Conservation (phyloP, 2,113 vertebrate species). For the Sylvilagus bachmani region DNA sequence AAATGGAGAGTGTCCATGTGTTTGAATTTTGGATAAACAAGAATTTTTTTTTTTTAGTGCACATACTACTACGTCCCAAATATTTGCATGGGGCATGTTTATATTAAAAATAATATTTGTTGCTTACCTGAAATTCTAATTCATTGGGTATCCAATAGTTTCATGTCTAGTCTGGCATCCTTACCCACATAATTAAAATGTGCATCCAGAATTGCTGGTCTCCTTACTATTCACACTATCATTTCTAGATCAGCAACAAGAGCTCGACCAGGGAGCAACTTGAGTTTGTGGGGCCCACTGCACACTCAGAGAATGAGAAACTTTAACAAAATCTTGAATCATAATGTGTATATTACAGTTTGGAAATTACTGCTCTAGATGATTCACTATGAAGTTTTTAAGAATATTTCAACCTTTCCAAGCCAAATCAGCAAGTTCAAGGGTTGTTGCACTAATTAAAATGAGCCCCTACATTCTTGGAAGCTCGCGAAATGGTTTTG, state of each 20-base stretch:
- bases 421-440: slow-evolving; percentile 38
- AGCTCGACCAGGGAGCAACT: not conserved
- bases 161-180: not conserved
- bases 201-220: not conserved
- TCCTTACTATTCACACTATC: not conserved
- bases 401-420: not conserved
- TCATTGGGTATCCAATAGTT: not conserved
- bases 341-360: not conserved
- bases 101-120: not conserved
- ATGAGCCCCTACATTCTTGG: not conserved
- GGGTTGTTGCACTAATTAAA: slow-evolving; percentile 32
- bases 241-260: not conserved
- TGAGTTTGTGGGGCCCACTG: not conserved
- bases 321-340: slow-evolving; percentile 48
- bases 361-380: slow-evolving; percentile 14
- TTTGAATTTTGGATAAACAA: slow-evolving; percentile 43
- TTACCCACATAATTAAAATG: not conserved
- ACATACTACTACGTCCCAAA: not conserved
- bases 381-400: slow-evolving; percentile 54
- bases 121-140: slow-evolving; percentile 31
- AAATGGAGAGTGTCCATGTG: not conserved
- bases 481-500: slow-evolving; percentile 30
- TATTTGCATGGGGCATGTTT: not conserved
- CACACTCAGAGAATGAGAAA: not conserved
- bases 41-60: not conserved